Evolutionary conservation across 2,113 vertebrate genomes (phyloP), one percentile per base, ranked within the genome.

Genomic region (Ciconia stormi): DNA sequence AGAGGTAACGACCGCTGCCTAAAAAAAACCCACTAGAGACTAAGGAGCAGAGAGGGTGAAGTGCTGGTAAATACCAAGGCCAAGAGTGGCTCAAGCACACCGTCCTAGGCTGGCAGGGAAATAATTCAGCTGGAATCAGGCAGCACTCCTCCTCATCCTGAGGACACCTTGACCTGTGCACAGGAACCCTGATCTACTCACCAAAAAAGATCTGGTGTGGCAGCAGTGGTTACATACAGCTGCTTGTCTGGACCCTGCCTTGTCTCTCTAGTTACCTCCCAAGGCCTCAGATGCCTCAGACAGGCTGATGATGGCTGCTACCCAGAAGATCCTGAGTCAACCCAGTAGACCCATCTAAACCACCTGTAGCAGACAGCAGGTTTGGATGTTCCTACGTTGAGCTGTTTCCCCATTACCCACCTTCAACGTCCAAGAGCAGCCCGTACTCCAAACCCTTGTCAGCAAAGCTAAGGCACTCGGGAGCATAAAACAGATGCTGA

Each of bases 61-160:
- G 53, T 14, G 62, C 22, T 76, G 22, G 32, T 61, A 69, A 61
- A 61, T 46, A 16, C 2, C 25, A 76, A 76, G 38, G 10, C 32
- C 61, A 67, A 23, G 34, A 69, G 34, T 6, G 53, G 38, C 46
- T 38, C 62, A 61, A 69, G 40, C 46, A 53, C 70, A 38, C 44
- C 0, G 0, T 13, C 61, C 38, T 34, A n/a, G 62, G 21, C 38
- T 2, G 1, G 46, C 78, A 69, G 46, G 53, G 29, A 61, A 16
- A 38, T 19, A 11, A 20, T 23, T 46, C 46, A 36, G 21, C 38
- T 76, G 53, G 50, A 67, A 38, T 16, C 12, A 46, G 62, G 34
- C 52, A 59, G n/a, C 7, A 6, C 25, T 17, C 19, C 42, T 30
- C 49, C 44, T 65, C 26, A 8, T 9, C 59, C 56, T 30, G 25